phyloP scores from a whole-genome alignment of 2,113 vertebrate genomes.

The Eleginops maclovinus region DNA sequence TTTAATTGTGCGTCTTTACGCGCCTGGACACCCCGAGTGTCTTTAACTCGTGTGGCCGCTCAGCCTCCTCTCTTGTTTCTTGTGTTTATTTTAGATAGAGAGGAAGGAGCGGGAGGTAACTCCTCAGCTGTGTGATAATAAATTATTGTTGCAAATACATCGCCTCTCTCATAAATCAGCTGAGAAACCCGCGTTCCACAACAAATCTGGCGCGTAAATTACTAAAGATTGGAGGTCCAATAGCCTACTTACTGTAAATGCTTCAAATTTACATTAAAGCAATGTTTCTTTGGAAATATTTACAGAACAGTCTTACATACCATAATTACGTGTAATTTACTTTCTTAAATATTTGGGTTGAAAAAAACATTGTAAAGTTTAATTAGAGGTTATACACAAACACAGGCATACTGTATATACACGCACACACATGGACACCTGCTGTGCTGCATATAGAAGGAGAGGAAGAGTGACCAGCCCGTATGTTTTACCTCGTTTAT shows the following conservation, averaged over 20 bases:
- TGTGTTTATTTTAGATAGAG: constrained; percentile 51
- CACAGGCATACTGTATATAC: background rate
- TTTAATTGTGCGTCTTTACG: constrained; percentile 37
- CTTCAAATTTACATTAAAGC: background rate
- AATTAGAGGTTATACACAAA: background rate
- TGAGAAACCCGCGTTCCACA: background rate
- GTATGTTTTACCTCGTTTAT: constrained; percentile 46
- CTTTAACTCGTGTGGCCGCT: constrained; percentile 2
- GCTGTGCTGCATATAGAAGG: background rate
- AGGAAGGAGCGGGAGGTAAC: background rate
- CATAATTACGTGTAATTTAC: background rate
- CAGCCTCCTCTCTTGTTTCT: constrained; percentile 10
- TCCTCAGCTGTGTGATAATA: constrained; percentile 21
- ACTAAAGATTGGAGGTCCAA: background rate
- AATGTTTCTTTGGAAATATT: background rate
- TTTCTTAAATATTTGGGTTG: background rate
- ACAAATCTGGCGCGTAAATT: background rate
- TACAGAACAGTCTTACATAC: background rate
- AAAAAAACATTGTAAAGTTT: background rate
- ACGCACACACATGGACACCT: background rate
- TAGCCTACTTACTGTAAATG: too few species aligned
- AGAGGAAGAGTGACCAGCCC: background rate
- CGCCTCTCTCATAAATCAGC: constrained; percentile 33
- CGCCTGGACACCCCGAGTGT: background rate
- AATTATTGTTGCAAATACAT: constrained; percentile 36